Percentiles rank a stretch among this genome's conserved stretches.
These are phyloP conservation scores for Temnothorax ravouxi DNA, from an alignment of 2,888 invertebrate species.

Conservation along the genomic window DNA sequence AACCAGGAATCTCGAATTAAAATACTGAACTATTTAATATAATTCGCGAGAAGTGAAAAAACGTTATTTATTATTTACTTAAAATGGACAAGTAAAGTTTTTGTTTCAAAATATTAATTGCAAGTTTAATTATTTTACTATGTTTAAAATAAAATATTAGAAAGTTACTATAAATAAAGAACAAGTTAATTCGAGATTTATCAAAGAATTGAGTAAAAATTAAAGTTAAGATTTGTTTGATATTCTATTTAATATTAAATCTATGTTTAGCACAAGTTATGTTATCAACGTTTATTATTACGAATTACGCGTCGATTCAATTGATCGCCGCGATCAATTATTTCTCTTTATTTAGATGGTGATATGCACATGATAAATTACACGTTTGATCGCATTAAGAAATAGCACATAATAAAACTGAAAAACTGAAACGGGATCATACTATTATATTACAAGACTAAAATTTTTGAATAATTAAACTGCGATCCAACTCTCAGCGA, in stretches of 20 bases:
- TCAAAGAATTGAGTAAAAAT: not conserved
- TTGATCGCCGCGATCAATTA: not conserved
- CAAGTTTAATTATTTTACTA: not conserved
- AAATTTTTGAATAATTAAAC: conserved; percentile 7
- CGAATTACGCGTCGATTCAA: not conserved
- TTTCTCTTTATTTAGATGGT: not conserved
- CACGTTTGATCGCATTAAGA: not conserved
- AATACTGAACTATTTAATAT: not conserved
- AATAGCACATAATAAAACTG: not conserved
- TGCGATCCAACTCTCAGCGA: conserved; percentile 8
- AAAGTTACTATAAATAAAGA: not conserved
- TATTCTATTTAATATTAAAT: not conserved
- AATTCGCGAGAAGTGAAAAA: not conserved
- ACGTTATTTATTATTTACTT: conserved; percentile 19
- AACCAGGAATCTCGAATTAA: not conserved
- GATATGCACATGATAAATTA: not conserved
- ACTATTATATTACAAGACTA: conserved; percentile 34
- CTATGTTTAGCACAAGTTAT: not conserved
- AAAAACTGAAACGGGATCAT: conserved; percentile 1
- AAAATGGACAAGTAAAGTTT: not conserved
- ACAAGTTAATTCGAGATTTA: not conserved
- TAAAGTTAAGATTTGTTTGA: not conserved
- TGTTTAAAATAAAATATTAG: conserved; percentile 1
- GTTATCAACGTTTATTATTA: not conserved
- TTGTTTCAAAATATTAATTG: not conserved